Evolutionary conservation across 2,888 invertebrate species (phyloP).

Genomic region (Eupithecia abbreviata): DNA sequence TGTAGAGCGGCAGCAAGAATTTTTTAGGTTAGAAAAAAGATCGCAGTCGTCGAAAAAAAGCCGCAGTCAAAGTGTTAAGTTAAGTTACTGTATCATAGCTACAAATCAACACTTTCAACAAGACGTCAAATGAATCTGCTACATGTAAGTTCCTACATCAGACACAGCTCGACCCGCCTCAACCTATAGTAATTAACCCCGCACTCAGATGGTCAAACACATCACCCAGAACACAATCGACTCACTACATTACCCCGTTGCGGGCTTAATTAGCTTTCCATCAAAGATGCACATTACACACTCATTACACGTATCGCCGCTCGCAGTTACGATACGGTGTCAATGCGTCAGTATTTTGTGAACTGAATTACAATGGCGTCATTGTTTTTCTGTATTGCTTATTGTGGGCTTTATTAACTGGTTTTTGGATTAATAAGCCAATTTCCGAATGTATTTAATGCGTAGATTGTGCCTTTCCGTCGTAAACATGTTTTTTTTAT

Average conservation of each 20-base stretch:
- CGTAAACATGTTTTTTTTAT: background rate
- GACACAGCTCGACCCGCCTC: background rate
- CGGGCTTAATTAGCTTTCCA: slow-evolving; percentile 34
- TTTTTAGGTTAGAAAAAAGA: no score
- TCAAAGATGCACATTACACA: slow-evolving; percentile 41
- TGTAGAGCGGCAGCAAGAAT: no score
- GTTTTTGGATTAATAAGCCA: slow-evolving; percentile 6
- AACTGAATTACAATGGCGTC: slow-evolving; percentile 45
- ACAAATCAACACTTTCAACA: background rate
- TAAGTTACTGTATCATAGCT: no score
- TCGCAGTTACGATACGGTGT: slow-evolving; percentile 43
- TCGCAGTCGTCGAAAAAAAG: no score
- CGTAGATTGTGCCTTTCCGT: background rate
- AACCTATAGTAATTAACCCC: slow-evolving; percentile 4
- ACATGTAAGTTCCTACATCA: background rate
- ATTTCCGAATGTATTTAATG: background rate
- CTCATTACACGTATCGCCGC: slow-evolving; percentile 47
- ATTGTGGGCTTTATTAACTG: slow-evolving; percentile 10
- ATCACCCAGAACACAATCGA: slow-evolving; percentile 23
- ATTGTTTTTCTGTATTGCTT: slow-evolving; percentile 29
- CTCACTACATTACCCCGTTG: slow-evolving; percentile 32
- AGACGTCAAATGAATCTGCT: background rate
- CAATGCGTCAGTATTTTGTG: slow-evolving; percentile 48
- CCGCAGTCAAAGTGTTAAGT: no score
- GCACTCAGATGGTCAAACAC: slow-evolving; percentile 16